Evolutionary conservation across 2,113 vertebrate genomes (phyloP).

Genomic region (Nyctibius bracteatus): DNA sequence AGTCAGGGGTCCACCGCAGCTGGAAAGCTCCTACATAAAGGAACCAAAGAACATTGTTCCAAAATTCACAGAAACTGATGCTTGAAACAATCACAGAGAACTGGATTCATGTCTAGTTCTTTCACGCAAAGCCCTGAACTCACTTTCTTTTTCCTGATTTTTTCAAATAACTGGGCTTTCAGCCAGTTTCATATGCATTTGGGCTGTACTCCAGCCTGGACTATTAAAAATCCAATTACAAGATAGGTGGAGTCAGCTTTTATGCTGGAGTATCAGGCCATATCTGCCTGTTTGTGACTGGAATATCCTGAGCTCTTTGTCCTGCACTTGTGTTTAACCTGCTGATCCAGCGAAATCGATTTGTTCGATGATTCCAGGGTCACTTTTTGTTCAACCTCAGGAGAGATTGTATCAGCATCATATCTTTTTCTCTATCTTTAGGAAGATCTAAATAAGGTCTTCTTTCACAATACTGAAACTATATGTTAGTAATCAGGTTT

Average conservation of each 20-base stretch:
- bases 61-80: not conserved
- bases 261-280: not conserved
- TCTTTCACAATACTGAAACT: not conserved
- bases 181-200: accelerated
- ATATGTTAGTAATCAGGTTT: not conserved
- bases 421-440: not conserved
- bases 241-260: not conserved
- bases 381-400: not conserved
- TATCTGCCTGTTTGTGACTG: not conserved
- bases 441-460: not conserved
- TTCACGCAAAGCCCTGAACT: not conserved
- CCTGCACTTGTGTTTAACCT: not conserved
- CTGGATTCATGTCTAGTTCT: not conserved
- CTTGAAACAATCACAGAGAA: not conserved
- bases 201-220: not conserved
- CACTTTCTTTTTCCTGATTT: not conserved
- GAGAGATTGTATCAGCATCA: not conserved
- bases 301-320: not conserved
- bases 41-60: not conserved
- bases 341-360: not conserved
- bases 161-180: not conserved
- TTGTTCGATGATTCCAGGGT: not conserved
- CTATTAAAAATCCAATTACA: not conserved
- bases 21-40: not conserved
- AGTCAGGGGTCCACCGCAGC: not conserved